Evolutionary conservation across 2,797 vertebrate species (phyloP).

Genomic region (Etheostoma perlongum): DNA sequence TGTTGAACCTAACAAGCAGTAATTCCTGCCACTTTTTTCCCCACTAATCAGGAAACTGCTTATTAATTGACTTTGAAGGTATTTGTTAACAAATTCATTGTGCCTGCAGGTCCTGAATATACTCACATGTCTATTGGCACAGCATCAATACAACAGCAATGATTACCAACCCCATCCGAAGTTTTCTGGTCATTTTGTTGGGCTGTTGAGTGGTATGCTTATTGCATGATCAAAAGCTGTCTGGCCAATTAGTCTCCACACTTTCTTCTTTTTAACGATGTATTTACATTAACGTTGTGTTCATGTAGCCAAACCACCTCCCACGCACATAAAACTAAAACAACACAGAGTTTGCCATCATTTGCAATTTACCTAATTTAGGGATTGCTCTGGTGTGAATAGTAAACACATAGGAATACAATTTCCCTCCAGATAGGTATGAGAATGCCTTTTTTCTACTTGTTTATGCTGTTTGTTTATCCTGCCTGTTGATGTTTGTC

Average conservation of each 20-base stretch:
- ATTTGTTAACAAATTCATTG: background rate
- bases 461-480: conserved; percentile 19
- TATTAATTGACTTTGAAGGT: background rate
- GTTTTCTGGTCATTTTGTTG: background rate
- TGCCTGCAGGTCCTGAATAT: background rate
- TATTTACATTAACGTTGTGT: background rate
- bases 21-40: background rate
- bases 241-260: background rate
- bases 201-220: background rate
- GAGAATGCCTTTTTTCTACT: background rate
- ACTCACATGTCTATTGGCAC: background rate
- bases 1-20: background rate
- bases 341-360: background rate
- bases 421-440: background rate
- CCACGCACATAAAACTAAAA: background rate
- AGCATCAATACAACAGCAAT: background rate
- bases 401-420: background rate
- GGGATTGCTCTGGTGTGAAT: background rate
- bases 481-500: conserved; percentile 13
- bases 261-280: background rate
- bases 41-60: background rate
- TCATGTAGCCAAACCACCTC: background rate
- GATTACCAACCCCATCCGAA: background rate
- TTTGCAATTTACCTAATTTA: background rate
- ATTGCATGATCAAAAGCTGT: background rate